phyloP scores from a whole-genome alignment of 37 sponge, comb jelly and placozoan genomes.

The Petrosia ficiformis region DNA sequence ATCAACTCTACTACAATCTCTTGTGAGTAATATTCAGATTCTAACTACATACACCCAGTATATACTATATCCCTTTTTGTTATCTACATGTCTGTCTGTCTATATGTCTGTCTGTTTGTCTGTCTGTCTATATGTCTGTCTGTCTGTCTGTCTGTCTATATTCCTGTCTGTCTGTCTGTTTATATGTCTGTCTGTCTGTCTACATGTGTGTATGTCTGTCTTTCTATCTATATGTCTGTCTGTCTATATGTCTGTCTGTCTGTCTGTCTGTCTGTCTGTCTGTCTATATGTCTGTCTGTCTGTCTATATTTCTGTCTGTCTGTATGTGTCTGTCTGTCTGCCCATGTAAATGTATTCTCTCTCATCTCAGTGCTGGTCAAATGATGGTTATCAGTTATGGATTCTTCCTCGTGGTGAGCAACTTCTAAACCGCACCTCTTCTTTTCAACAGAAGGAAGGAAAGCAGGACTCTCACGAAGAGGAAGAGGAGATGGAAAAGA shows the following conservation, averaged over 20 bases:
- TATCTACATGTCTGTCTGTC: background rate
- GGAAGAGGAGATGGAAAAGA: constrained; percentile 1
- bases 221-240: background rate
- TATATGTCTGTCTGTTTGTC: background rate
- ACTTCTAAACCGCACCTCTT: background rate
- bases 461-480: too few species aligned
- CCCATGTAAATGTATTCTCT: background rate
- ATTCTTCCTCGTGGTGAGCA: constrained; percentile 40
- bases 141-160: background rate
- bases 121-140: background rate
- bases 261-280: background rate
- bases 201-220: background rate
- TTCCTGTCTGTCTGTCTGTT: background rate
- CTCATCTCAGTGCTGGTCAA: constrained; percentile 63
- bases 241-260: background rate
- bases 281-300: background rate
- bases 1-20: background rate
- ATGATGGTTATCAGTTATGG: constrained; percentile 71
- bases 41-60: background rate
- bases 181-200: background rate
- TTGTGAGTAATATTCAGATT: background rate
- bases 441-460: background rate
- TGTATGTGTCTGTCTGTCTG: background rate
- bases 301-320: background rate
- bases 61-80: background rate